These are phyloP conservation scores for Hofmannophila pseudospretella DNA, from an alignment of 2,888 invertebrate genomes.

Conservation along the genomic window DNA sequence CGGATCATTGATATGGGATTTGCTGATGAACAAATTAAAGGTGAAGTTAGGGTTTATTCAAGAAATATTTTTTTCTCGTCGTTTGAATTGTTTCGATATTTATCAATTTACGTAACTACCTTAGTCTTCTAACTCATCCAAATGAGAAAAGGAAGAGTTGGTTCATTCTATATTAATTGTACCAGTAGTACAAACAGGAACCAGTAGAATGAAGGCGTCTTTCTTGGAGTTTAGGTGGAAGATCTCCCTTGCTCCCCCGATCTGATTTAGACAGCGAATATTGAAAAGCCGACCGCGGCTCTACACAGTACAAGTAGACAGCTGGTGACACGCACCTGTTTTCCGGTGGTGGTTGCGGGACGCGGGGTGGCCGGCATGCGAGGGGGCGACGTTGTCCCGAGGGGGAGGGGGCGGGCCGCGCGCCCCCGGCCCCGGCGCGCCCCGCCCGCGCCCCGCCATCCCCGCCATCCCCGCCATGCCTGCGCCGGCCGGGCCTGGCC, in stretches of 20 bases:
- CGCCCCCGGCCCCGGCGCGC: constrained; percentile 83
- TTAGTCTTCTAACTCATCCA: no score
- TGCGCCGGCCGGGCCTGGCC: constrained; percentile 30
- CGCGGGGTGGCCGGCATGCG: constrained; percentile 27
- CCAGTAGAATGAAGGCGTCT: no score
- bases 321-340: constrained; percentile 53
- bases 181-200: no score
- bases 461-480: constrained; percentile 13
- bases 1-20: background rate
- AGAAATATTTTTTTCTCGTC: no score
- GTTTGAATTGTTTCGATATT: no score
- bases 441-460: constrained; percentile 32
- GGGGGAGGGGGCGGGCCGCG: constrained; percentile 93
- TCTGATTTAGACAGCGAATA: constrained; percentile 36
- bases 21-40: no score
- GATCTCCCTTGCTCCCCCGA: constrained; percentile 4
- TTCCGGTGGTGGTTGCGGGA: constrained; percentile 67
- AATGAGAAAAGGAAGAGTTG: no score
- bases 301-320: constrained; percentile 31
- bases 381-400: constrained; percentile 78
- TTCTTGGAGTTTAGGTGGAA: no score
- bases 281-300: constrained; percentile 39
- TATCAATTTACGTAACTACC: no score
- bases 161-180: no score
- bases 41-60: no score